Evolutionary conservation across 2,113 vertebrate species (phyloP), one percentile per base, ranked within the genome.

Genomic region (Prolemur simus): DNA sequence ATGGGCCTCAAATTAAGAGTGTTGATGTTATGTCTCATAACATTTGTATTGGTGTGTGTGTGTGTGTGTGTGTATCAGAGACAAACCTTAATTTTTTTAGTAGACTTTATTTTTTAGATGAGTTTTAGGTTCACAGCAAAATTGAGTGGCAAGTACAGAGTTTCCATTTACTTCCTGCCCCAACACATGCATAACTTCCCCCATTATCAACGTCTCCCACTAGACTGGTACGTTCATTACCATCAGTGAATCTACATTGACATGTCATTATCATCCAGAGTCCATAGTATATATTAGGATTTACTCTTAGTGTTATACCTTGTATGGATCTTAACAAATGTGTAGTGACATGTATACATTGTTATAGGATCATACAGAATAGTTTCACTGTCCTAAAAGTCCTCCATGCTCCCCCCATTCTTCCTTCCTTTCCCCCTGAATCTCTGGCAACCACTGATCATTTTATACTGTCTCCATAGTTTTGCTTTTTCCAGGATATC

Each of bases 71-170:
- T 91, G 6, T 27, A 29, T 64, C 12, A 3, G 42, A 74, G 66
- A 42, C 4, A 87, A 66, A 34, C 49, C 74, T 49, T 89, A 8
- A 47, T 64, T 69, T 63, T 47, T 78, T 34, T 25, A 84, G 47
- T 54, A 63, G 13, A 78, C 29, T 94, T 78, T 1, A 80, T 91
- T 66, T 87, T 90, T 73, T 45, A 66, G 73, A 37, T 13, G 15
- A 42, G 17, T 69, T 94, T 91, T 76, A 34, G 17, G 21, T 87
- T 91, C 56, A 83, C 13, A 58, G 88, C 12, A 91, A 96, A 88
- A 56, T 11, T 76, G 34, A 76, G 11, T 52, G 27, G 42, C 23
- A 52, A 52, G 32, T 47, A 76, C 21, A 81, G 52, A 81, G 71
- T 69, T 93, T 29, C 32, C 25, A 11, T 18, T 73, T 42, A 54